Base-by-base conservation (phyloP, 2,888 invertebrate species). In the Dastarcus helophoroides region DNA sequence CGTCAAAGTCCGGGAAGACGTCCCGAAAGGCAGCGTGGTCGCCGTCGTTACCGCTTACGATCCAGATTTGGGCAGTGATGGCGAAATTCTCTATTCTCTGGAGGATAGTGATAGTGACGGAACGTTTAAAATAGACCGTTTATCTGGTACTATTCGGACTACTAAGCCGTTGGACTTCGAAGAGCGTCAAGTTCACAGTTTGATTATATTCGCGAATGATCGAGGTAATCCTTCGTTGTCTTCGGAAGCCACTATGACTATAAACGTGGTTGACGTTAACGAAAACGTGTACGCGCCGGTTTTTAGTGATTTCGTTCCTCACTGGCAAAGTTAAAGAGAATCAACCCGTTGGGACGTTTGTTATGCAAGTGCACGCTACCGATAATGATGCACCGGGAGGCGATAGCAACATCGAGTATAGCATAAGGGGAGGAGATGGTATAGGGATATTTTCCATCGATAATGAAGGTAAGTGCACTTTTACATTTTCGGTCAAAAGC, bases 201-300 rank as follows among this genome's bases (percentile, higher is more conserved):
- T 95, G 41, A 78, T 81, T 31, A 81, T 90, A 32, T 72, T 79
- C 34, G 94, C 90, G 2, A 74, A 75, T 26, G 94, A 95, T 64
- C 73, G 77, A 16, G 95, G 93, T 1, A 75, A 74, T 32, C 90
- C 89, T 1, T 69, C 84, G 3, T 64, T 90, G 39, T 76, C 77
- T 37, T 74, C 88, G 2, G 81, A 83, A 50, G 79, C 86, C 35
- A 73, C 78, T 36, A 73, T 95, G 17, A 73, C 81, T 29, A 74
- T 95, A 31, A 88, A 91, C 62, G 73, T 89, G 38, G 80, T 85
- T 43, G 94, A 95, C 64, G 93, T 94, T 10, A 90, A 95, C 64
- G 94, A 94, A 64, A 94, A 94, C 63, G 67, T 77, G 32, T 76
- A 79, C 60, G 69, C 88, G 31, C 91, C 94, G 2, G 66, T 68